Percentiles rank a stretch among this genome's conserved stretches.
These are phyloP conservation scores for Odontophorus gujanensis DNA, from an alignment of 2,113 vertebrate genomes.

Conservation along the genomic window DNA sequence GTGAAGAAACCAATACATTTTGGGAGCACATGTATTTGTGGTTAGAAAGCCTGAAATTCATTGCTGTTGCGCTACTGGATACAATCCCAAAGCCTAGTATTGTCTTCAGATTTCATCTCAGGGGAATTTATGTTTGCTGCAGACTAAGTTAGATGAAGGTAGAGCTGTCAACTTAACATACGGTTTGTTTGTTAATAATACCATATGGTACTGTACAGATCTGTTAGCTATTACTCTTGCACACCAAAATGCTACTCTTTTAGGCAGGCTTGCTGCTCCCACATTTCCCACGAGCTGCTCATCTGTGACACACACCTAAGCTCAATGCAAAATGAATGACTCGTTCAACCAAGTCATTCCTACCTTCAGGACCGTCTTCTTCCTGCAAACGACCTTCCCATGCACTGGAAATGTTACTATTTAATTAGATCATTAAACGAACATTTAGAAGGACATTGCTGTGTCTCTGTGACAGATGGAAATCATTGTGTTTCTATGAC, in stretches of 20 bases:
- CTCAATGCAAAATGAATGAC: background rate
- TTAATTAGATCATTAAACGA: constrained; percentile 36
- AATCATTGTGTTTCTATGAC: background rate
- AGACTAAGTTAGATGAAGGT: constrained; percentile 18
- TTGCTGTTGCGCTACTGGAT: constrained; percentile 18
- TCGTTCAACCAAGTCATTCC: background rate
- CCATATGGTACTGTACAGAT: constrained; percentile 42
- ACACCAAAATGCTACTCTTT: constrained; percentile 18
- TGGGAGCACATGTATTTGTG: background rate
- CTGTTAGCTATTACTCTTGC: background rate
- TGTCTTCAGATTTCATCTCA: constrained; percentile 28
- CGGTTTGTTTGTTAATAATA: constrained; percentile 62
- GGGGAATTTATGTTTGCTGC: constrained; percentile 24
- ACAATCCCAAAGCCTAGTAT: constrained; percentile 9
- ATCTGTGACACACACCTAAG: background rate
- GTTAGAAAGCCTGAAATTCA: constrained; percentile 20
- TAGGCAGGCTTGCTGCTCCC: background rate
- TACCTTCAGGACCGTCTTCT: background rate
- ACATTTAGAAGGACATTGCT: constrained; percentile 4
- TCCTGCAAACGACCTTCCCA: background rate
- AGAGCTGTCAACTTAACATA: constrained; percentile 49
- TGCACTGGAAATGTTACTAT: background rate
- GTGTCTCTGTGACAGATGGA: background rate
- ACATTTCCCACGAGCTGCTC: constrained; percentile 3
- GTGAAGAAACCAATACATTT: constrained; percentile 22